Evolutionary conservation across 1,140 invertebrate genomes (phyloP).

Genomic region (Eufriesea mexicana): DNA sequence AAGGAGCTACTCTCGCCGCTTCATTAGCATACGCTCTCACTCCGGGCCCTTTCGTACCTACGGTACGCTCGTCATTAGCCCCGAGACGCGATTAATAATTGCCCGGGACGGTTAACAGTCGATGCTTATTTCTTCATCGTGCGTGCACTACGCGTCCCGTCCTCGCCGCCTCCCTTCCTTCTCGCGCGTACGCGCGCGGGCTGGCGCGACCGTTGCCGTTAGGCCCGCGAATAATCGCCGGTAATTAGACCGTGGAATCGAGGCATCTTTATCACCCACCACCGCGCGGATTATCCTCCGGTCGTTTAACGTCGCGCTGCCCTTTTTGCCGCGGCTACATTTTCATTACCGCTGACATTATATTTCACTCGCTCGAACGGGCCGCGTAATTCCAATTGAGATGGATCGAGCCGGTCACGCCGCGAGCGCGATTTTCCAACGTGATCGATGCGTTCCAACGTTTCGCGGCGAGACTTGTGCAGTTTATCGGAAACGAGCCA

Average conservation of each 20-base stretch:
- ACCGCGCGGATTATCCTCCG: constrained; percentile 34
- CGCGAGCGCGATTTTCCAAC: constrained; percentile 16
- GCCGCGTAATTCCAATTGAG: constrained; percentile 44
- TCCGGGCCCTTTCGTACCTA: constrained; percentile 10
- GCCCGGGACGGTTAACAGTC: constrained; percentile 61
- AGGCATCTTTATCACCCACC: constrained; percentile 54
- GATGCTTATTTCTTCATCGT: constrained; percentile 65
- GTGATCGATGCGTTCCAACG: constrained; percentile 37
- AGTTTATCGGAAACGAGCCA: neutral
- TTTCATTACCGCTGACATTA: constrained; percentile 50
- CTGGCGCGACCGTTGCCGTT: constrained; percentile 18
- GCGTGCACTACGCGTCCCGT: constrained; percentile 5
- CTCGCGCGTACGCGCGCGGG: neutral
- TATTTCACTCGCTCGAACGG: constrained; percentile 32
- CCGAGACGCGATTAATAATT: constrained; percentile 69
- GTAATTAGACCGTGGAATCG: constrained; percentile 65
- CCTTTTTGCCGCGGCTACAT: constrained; percentile 29
- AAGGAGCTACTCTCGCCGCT: constrained; percentile 46
- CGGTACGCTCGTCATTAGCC: constrained; percentile 63
- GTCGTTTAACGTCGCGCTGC: constrained; percentile 39
- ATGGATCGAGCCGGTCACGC: constrained; percentile 8
- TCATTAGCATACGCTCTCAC: constrained; percentile 67
- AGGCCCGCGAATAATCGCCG: constrained; percentile 50
- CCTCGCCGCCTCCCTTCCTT: too few species aligned
- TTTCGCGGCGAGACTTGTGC: neutral